A percentile compares a stretch with the other conserved stretches of the same genome.
Conservation (phyloP, 2,113 vertebrate species). For the Struthidea cinerea region DNA sequence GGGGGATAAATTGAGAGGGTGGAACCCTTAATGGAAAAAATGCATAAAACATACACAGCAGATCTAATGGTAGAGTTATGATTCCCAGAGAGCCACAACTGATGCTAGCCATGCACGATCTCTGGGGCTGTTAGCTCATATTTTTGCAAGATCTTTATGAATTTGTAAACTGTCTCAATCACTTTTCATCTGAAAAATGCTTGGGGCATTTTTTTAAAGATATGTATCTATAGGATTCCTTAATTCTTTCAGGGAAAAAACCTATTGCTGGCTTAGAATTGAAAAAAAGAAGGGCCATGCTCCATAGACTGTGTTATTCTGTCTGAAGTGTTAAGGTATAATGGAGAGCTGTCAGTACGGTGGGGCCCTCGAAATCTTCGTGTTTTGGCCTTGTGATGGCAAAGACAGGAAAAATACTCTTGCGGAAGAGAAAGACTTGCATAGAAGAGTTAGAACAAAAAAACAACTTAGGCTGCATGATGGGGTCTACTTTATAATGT, state of each 20-base stretch:
- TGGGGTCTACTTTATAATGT: background rate
- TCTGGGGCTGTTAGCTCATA: background rate
- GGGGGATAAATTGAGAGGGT: background rate
- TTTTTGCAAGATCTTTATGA: background rate
- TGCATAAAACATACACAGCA: background rate
- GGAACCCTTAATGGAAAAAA: background rate
- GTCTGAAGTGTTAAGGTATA: background rate
- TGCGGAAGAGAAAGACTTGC: background rate
- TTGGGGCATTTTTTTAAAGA: background rate
- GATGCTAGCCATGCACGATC: background rate
- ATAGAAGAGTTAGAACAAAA: background rate
- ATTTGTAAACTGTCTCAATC: background rate
- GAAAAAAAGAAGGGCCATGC: background rate
- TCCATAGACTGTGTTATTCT: background rate
- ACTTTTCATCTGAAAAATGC: background rate
- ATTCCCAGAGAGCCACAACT: background rate
- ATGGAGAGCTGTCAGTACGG: background rate
- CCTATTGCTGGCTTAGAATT: background rate
- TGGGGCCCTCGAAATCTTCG: background rate
- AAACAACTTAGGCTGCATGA: background rate
- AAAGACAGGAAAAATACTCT: background rate
- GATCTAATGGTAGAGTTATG: background rate
- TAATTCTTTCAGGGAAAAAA: background rate
- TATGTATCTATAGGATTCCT: background rate
- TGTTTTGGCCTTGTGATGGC: background rate